Evolutionary conservation across 2,113 vertebrate species (phyloP), one percentile per base, ranked within the genome.

Genomic region (Gymnogyps californianus): DNA sequence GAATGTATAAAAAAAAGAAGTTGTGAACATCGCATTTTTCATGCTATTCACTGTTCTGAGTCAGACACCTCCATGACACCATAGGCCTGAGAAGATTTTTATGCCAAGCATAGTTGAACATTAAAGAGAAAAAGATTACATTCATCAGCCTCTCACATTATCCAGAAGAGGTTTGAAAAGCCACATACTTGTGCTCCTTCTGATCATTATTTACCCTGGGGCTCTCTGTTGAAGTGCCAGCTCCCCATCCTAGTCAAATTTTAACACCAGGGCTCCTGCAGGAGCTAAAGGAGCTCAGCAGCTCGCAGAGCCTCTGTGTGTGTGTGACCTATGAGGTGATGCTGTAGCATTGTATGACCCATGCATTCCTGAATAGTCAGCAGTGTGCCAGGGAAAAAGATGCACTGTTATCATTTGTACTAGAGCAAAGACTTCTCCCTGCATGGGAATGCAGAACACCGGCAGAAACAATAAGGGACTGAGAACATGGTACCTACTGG

Each of bases 71-170:
- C 80, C 52, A 76, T 89, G 88, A 89, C 2, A 24, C 76, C 79
- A 78, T 20, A 77, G 72, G 72, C 51, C 3, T 2, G 16, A 64
- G 81, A 91, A 91, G 44, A 66, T 80, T 92, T 88, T 89, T 87
- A 46, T 93, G 87, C 83, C 86, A 91, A 81, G 72, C 59, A 52
- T 13, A 89, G 83, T 34, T 95, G 74, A 93, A 90, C 87, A 91
- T 89, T 78, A 95, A 95, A 95, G 72, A 85, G 66, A 57, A 94
- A 77, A 87, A 91, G 13, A 74, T 80, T 74, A 85, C 71, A 88
- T 89, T 95, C 71, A 93, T 88, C 95, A 96, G 65, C 78, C 71
- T 91, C 89, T 91, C 66, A 24, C 36, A 74, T 94, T 91, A 96
- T 58, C 71, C 46, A 59, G 82, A 92, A 93, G 42, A 90, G 32